These are phyloP conservation scores for Oithona nana DNA, from an alignment of 2,888 invertebrate genomes.

Conservation along the genomic window DNA sequence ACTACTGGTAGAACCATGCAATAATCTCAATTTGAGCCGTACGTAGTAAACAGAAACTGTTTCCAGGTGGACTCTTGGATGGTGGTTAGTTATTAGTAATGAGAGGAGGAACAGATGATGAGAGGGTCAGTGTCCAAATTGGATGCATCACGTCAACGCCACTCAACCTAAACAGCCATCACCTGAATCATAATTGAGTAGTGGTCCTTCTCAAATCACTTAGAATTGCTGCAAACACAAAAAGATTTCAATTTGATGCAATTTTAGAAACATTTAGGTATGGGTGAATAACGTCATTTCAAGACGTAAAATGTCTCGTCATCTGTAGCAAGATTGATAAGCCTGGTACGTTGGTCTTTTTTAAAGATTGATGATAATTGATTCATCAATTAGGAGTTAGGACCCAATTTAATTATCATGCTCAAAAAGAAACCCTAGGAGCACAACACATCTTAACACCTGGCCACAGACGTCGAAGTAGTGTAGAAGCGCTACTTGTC, in stretches of 20 bases:
- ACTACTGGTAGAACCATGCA: neutral
- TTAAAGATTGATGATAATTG: too few species aligned
- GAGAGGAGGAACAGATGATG: neutral
- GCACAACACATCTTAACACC: neutral
- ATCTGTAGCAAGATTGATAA: too few species aligned
- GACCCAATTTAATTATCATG: too few species aligned
- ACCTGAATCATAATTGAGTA: neutral
- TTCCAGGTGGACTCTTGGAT: neutral
- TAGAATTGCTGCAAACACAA: too few species aligned
- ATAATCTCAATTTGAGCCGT: neutral
- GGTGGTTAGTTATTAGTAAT: neutral
- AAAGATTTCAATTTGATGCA: too few species aligned
- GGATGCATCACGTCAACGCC: neutral
- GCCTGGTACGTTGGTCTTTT: too few species aligned
- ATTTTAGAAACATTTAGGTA: too few species aligned
- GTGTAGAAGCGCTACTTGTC: neutral
- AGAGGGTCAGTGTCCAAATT: neutral
- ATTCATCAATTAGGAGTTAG: too few species aligned
- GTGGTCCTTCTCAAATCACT: too few species aligned
- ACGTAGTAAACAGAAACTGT: neutral
- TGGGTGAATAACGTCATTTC: too few species aligned
- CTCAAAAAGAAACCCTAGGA: neutral
- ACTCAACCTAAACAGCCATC: neutral
- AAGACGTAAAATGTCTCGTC: too few species aligned
- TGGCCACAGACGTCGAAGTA: neutral